phyloP scores from a whole-genome alignment of 2,797 vertebrate species.

The Pogonophryne albipinna region DNA sequence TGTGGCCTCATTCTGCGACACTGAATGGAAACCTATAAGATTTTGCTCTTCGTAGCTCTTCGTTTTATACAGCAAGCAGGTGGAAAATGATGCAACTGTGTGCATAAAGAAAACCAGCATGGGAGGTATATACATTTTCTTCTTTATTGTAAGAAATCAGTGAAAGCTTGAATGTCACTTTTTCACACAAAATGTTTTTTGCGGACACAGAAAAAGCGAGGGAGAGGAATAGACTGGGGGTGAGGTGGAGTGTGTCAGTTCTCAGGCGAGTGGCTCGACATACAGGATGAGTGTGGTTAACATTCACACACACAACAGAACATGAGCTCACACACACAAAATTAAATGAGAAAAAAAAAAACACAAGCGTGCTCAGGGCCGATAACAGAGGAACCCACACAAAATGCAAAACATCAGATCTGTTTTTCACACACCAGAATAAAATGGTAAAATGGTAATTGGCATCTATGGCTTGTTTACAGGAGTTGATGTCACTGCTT shows the following conservation, averaged over 20 bases:
- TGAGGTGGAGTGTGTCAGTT: constrained; percentile 61
- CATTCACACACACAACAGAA: constrained; percentile 61
- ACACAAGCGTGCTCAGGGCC: constrained; percentile 57
- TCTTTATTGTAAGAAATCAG: constrained; percentile 42
- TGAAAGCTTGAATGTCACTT: constrained; percentile 54
- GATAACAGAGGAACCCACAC: constrained; percentile 71
- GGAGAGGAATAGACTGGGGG: constrained; percentile 35
- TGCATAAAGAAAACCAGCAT: not conserved
- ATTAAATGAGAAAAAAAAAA: constrained; percentile 60
- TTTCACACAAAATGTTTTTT: constrained; percentile 33
- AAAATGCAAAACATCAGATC: constrained; percentile 68
- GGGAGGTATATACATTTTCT: not conserved
- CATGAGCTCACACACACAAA: constrained; percentile 37
- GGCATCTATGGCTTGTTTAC: constrained; percentile 38
- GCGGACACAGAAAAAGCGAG: constrained; percentile 20
- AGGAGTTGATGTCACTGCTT: constrained; percentile 10
- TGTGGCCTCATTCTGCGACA: constrained; percentile 62
- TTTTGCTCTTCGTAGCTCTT: constrained; percentile 38
- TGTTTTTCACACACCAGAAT: constrained; percentile 68
- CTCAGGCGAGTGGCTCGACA: constrained; percentile 84
- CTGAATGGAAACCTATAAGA: constrained; percentile 33
- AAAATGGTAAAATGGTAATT: constrained; percentile 34
- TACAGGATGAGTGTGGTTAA: constrained; percentile 85
- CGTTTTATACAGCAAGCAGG: constrained; percentile 25
- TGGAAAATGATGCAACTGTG: constrained; percentile 8